These are phyloP conservation scores for Conus canariensis DNA, from an alignment of 2,888 invertebrate species.

Conservation along the genomic window DNA sequence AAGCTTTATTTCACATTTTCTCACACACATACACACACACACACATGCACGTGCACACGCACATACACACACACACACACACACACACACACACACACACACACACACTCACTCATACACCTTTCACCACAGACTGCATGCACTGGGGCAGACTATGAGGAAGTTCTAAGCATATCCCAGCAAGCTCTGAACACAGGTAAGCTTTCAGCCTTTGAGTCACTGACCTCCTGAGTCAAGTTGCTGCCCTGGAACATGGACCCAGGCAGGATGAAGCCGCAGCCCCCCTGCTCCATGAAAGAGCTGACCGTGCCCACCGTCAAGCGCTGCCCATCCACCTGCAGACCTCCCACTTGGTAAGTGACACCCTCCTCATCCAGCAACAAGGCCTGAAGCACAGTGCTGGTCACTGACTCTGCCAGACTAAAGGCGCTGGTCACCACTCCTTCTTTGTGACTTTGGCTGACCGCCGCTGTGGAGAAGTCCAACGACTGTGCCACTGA, in stretches of 20 bases:
- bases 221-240: constrained; percentile 47
- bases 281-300: constrained; percentile 38
- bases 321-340: constrained; percentile 49
- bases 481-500: too few relatives aligned
- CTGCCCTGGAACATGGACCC: constrained; percentile 43
- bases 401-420: constrained; percentile 54
- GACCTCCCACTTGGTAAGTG: constrained; percentile 46
- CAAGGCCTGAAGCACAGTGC: constrained; percentile 55
- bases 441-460: too few relatives aligned
- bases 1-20: background rate
- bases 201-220: constrained; percentile 47
- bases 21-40: constrained; percentile 14
- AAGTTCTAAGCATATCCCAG: too few relatives aligned
- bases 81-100: too few relatives aligned
- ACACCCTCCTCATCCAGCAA: constrained; percentile 56
- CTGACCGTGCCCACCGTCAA: constrained; percentile 42
- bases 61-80: background rate
- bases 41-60: background rate
- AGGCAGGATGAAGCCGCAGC: constrained; percentile 46
- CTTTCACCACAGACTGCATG: too few relatives aligned
- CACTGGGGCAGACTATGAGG: too few relatives aligned
- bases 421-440: constrained; percentile 54
- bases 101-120: too few relatives aligned
- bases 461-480: background rate
- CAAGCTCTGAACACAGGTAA: too few relatives aligned